Percentiles rank a stretch among this genome's conserved stretches.
These are phyloP conservation scores for Drosophila eohydei DNA, from an alignment of 2,888 invertebrate genomes.

Conservation along the genomic window DNA sequence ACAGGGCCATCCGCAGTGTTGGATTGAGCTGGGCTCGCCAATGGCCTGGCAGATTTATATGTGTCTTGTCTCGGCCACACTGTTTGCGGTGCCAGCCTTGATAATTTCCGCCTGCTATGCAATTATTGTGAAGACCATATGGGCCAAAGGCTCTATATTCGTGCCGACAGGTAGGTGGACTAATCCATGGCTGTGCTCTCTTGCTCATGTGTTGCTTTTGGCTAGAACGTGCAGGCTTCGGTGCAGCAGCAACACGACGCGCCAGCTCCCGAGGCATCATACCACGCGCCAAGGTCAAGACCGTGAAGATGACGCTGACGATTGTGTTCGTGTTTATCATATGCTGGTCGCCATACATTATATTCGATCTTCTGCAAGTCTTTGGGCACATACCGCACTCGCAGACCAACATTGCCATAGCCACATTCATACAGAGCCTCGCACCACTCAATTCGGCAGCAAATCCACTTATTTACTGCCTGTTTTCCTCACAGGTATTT, in stretches of 20 bases:
- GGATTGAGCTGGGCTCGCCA: conserved; percentile 92
- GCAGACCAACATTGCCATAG: conserved; percentile 92
- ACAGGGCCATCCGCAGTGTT: conserved; percentile 93
- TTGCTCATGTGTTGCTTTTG: conserved; percentile 21
- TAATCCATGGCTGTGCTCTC: too few relatives aligned
- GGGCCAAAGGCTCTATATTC: conserved; percentile 89
- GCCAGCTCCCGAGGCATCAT: conserved; percentile 97
- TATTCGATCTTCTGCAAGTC: conserved; percentile 95
- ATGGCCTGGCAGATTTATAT: conserved; percentile 95
- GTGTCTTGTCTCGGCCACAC: conserved; percentile 91
- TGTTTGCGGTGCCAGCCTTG: conserved; percentile 94
- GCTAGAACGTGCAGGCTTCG: conserved; percentile 81
- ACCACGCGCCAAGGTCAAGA: conserved; percentile 97
- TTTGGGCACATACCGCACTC: conserved; percentile 92
- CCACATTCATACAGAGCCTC: conserved; percentile 95
- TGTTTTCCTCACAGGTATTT: conserved; percentile 96
- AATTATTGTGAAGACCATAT: conserved; percentile 95
- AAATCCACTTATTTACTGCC: conserved; percentile 96
- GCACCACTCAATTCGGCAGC: conserved; percentile 97
- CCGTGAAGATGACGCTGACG: conserved; percentile 98
- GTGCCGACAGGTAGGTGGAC: conserved; percentile 80
- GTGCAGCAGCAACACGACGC: conserved; percentile 87
- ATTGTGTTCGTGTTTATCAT: conserved; percentile 97
- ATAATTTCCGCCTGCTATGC: conserved; percentile 96
- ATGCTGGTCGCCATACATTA: conserved; percentile 98